Base-by-base conservation (phyloP, 1,140 invertebrate species). In the Panagrolaimus sp. region DNA sequence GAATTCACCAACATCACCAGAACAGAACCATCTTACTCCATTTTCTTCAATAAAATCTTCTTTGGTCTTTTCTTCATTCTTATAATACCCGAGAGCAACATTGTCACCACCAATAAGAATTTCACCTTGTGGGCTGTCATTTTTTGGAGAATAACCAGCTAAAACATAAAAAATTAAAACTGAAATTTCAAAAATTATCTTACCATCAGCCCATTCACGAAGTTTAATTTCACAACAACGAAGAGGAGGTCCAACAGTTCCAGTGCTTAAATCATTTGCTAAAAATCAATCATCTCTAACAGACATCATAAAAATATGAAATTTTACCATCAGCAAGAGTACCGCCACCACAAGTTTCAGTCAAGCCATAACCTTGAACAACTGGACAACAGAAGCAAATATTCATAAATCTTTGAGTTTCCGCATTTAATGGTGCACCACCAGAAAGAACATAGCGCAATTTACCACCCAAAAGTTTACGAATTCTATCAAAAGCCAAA, bases 1-100 rank as follows among this genome's bases (percentile, higher is more conserved):
- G 71, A 96, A 86, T 87, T 96, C 92, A 9, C 91, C 94, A 85
- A 99, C 93, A 85, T 99, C 96, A 4, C 96, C 96, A 62, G 93
- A 94, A 76, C 89, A 90, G 85, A 98, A 98, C 91, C 93, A 96
- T 69, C 90, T 86, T 72, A 87, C 88, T 0, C 91, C 91, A 76
- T 91, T 88, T 75, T 89, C 88, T 65, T 89, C 88, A 68, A 90
- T 89, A 86, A 96, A 99, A 74, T 95, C 93, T 83, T 96, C 93
- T 63, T 89, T 88, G 0, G 93, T 93, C 85, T 93, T 92, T 55
- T 90, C 89, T 7, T 89, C 87, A 69, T 94, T 88, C 84, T 94
- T 94, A 85, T 92, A 98, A 84, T 99, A 99, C 14, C 96, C 95
- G 62, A 89, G 85, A 0, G 93, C 91, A 62, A 98, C 90, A 81